phyloP scores from a whole-genome alignment of 1,140 invertebrate genomes.

The Reticulitermes speratus region DNA sequence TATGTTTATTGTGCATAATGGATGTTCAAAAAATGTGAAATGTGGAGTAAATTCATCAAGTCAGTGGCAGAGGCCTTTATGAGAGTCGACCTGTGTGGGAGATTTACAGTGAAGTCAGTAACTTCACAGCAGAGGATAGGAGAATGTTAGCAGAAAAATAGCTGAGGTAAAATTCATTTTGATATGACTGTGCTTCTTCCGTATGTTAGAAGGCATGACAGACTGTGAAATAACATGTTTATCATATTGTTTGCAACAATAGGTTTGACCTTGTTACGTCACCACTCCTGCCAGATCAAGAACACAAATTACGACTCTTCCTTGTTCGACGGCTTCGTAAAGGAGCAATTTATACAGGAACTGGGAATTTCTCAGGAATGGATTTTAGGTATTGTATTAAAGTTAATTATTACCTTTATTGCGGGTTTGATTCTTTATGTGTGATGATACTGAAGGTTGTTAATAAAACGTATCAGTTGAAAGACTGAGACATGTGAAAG shows the following conservation, averaged over 20 bases:
- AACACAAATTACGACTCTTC: constrained; percentile 30
- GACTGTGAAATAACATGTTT: neutral
- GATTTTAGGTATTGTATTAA: constrained; percentile 32
- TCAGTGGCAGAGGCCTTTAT: neutral
- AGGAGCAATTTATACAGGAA: constrained; percentile 33
- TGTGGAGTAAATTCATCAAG: too few species aligned
- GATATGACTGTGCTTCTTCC: neutral
- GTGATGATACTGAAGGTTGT: too few species aligned
- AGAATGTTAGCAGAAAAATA: neutral
- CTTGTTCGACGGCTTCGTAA: constrained; percentile 32
- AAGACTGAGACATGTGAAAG: too few species aligned
- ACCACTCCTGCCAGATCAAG: constrained; percentile 29
- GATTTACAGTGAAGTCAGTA: neutral
- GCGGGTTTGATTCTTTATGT: too few species aligned
- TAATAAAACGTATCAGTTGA: too few species aligned
- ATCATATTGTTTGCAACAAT: neutral
- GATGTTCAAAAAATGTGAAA: too few species aligned
- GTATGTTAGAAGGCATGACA: too few species aligned
- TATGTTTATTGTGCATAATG: too few species aligned
- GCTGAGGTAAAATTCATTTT: neutral
- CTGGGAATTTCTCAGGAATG: constrained; percentile 34
- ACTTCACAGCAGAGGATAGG: too few species aligned
- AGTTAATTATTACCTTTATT: too few species aligned
- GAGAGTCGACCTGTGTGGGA: neutral
- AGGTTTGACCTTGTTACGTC: constrained; percentile 29